Base-by-base conservation (phyloP, 2,797 vertebrate species). In the Pampus argenteus region DNA sequence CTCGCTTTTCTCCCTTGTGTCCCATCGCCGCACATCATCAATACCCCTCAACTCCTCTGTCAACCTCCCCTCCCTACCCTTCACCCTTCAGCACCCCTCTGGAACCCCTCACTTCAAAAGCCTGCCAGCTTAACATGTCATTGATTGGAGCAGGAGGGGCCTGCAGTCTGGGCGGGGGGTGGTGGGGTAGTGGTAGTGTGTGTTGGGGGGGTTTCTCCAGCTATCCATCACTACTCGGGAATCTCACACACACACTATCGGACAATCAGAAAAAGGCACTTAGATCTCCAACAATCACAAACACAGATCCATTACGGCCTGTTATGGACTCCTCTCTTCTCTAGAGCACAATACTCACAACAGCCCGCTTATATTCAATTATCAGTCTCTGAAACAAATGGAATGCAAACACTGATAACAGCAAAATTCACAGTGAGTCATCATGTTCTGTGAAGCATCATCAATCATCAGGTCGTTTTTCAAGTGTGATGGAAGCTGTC, bases 21-120 rank as follows among this genome's bases (percentile, higher is more conserved):
- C 89, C 78, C 85, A 87, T 82, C 64, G 57, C 82, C 70, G 40
- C 91, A 90, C 91, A 91, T 91, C 90, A 92, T 93, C 91, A 93
- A 91, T 91, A 91, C 86, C 79, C 74, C 83, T 90, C 78, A 81
- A 75, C 76, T 81, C 67, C 75, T 68, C 73, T 65, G 81, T 82
- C 79, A 69, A 60, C 38, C 49, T 25, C 34, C 38, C 67, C 36
- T 58, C 44, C 34, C 11, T 36, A 13, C 34, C 34, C n/a, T 22
- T 44, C 70, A 62, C 73, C 80, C 76, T 73, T 50, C 75, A 71
- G 69, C 76, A 66, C 77, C 79, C 82, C 80, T 84, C 71, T 87
- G 76, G 79, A 86, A 79, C 72, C 74, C 74, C 86, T 83, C 78
- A 88, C 89, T 86, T 91, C 88, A 91, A 90, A 88, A 86, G 86